A percentile compares a stretch with the other conserved stretches of the same genome.
Evolutionary conservation across 2,888 invertebrate species (phyloP).

Genomic region (Lasioglossum pauxillum): DNA sequence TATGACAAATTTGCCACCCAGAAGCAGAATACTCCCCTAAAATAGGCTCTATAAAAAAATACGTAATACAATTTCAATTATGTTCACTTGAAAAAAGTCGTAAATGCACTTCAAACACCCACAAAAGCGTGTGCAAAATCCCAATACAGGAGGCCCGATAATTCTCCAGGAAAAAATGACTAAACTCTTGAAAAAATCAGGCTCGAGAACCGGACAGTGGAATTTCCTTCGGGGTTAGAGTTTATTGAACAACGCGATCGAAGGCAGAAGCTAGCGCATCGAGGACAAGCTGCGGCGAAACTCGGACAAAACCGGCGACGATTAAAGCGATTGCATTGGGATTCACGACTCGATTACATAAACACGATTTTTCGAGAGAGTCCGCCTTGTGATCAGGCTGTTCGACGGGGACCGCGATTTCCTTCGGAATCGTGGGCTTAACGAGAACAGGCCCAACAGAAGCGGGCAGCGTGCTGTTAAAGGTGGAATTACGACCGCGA

Average conservation of each 20-base stretch:
- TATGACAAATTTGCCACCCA: no score
- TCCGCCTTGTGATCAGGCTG: neutral
- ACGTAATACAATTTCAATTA: no score
- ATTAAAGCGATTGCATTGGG: neutral
- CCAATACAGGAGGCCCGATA: fast-evolving
- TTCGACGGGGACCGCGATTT: conserved; percentile 6
- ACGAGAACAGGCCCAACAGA: conserved; percentile 3
- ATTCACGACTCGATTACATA: neutral
- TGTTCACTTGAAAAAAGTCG: no score
- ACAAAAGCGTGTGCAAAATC: no score
- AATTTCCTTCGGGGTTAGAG: neutral
- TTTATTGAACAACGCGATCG: neutral
- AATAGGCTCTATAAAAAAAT: no score
- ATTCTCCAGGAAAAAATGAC: no score
- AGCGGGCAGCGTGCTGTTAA: neutral
- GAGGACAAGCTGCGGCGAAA: neutral
- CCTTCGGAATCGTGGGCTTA: neutral
- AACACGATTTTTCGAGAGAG: neutral
- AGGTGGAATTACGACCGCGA: conserved; percentile 16
- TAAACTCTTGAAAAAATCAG: no score
- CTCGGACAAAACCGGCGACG: neutral
- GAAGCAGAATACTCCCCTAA: no score
- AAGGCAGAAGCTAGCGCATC: neutral
- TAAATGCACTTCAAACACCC: no score
- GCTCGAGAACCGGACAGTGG: no score